Conservation (phyloP, 2,113 vertebrate genomes). For the Phalacrocorax pelagicus region DNA sequence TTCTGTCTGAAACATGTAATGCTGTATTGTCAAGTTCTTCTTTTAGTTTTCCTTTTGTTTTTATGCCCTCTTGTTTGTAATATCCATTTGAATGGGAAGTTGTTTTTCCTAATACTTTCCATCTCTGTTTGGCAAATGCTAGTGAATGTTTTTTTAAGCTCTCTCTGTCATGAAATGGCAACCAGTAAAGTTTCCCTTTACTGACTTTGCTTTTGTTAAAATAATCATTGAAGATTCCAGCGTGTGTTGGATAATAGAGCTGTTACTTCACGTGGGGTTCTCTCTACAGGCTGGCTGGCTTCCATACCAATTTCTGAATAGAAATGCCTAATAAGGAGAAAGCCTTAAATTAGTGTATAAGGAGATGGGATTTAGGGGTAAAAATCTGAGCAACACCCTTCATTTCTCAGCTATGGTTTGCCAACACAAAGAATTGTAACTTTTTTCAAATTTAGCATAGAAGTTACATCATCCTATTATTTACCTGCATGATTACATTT, state of each 20-base stretch:
- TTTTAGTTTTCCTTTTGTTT: slow-evolving; percentile 40
- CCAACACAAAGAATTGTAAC: not conserved
- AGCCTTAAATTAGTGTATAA: not conserved
- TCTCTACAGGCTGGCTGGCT: not conserved
- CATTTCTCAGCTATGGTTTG: not conserved
- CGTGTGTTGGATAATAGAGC: not conserved
- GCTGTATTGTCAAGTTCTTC: not conserved
- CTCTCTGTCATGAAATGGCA: slow-evolving; percentile 24
- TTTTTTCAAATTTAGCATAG: not conserved
- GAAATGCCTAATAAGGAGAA: not conserved
- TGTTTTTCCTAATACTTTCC: slow-evolving; percentile 36
- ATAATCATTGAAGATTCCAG: slow-evolving; percentile 14
- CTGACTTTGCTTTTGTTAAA: slow-evolving; percentile 44
- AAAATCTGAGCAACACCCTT: not conserved
- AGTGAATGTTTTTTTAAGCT: not conserved
- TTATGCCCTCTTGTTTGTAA: slow-evolving; percentile 6
- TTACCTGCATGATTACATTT: not conserved
- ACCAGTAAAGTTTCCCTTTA: slow-evolving; percentile 21
- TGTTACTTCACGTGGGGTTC: slow-evolving; percentile 23
- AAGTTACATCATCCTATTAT: not conserved
- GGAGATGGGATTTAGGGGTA: not conserved
- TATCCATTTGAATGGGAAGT: slow-evolving; percentile 17
- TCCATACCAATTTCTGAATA: slow-evolving; percentile 34
- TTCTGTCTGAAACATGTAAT: slow-evolving; percentile 1
- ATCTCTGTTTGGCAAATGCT: slow-evolving; percentile 30